phyloP scores from a whole-genome alignment of 2,113 vertebrate species.

The Gallinago jamesoni region DNA sequence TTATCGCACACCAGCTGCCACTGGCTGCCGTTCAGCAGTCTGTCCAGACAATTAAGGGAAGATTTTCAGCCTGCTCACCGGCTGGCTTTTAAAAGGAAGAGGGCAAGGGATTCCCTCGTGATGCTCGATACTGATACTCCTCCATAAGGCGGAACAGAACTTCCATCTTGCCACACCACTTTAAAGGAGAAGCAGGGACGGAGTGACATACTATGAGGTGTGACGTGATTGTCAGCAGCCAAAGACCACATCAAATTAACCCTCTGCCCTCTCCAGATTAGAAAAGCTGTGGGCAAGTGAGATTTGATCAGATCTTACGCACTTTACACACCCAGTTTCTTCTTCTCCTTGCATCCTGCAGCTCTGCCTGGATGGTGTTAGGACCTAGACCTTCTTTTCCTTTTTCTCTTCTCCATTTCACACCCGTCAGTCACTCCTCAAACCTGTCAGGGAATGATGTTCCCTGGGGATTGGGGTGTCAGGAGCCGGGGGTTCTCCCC shows the following conservation, averaged over 20 bases:
- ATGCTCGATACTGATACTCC: background rate
- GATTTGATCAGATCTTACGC: background rate
- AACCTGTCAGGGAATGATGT: background rate
- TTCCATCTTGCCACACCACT: background rate
- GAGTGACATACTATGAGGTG: background rate
- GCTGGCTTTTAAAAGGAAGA: background rate
- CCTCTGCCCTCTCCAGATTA: background rate
- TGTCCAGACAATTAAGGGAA: background rate
- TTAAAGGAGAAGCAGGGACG: background rate
- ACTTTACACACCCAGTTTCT: background rate
- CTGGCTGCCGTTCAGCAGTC: background rate
- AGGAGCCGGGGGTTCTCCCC: background rate
- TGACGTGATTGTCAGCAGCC: background rate
- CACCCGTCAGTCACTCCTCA: rapidly evolving
- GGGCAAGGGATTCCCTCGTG: background rate
- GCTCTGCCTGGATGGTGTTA: background rate
- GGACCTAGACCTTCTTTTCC: background rate
- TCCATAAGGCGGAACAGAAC: background rate
- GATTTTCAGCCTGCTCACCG: background rate
- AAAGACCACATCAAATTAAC: background rate
- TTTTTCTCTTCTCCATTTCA: background rate
- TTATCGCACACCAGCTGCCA: background rate
- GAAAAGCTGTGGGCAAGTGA: background rate
- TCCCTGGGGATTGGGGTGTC: background rate
- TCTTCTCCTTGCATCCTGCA: background rate